phyloP scores from a whole-genome alignment of 2,113 vertebrate species.

The Oceanodroma tethys region DNA sequence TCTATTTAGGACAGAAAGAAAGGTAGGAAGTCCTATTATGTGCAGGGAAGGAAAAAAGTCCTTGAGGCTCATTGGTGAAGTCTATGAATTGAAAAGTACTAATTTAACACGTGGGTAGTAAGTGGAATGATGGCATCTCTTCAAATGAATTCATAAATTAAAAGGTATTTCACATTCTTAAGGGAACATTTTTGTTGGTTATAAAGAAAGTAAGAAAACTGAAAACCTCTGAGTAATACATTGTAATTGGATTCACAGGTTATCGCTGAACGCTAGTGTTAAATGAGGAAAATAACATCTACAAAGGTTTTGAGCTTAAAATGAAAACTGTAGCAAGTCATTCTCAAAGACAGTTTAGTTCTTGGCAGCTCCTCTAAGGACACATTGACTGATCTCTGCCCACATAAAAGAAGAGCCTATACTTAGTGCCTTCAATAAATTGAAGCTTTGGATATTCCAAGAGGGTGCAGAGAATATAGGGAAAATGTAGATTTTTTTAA shows the following conservation, averaged over 20 bases:
- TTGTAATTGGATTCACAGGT: neutral
- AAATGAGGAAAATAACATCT: neutral
- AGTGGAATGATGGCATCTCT: constrained; percentile 22
- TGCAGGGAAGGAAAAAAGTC: neutral
- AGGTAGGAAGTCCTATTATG: constrained; percentile 34
- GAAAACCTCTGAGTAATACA: neutral
- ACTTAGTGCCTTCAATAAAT: neutral
- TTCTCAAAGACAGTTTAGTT: constrained; percentile 2
- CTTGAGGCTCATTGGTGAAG: constrained; percentile 1
- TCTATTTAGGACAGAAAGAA: neutral
- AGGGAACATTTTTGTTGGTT: neutral
- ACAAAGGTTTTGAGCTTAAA: constrained; percentile 1
- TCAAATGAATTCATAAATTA: constrained; percentile 35
- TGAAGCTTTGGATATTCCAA: neutral
- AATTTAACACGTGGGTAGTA: neutral
- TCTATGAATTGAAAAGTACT: neutral
- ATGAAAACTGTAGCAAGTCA: neutral
- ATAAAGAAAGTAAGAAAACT: neutral
- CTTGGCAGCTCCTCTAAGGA: constrained; percentile 25
- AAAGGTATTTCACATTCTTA: constrained; percentile 25
- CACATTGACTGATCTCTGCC: neutral
- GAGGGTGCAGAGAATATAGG: neutral
- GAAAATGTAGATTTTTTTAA: neutral
- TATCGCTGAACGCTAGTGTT: neutral
- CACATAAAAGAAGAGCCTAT: constrained; percentile 21